Base-by-base conservation (phyloP, 2,888 invertebrate species). In the Cistogaster globosa region DNA sequence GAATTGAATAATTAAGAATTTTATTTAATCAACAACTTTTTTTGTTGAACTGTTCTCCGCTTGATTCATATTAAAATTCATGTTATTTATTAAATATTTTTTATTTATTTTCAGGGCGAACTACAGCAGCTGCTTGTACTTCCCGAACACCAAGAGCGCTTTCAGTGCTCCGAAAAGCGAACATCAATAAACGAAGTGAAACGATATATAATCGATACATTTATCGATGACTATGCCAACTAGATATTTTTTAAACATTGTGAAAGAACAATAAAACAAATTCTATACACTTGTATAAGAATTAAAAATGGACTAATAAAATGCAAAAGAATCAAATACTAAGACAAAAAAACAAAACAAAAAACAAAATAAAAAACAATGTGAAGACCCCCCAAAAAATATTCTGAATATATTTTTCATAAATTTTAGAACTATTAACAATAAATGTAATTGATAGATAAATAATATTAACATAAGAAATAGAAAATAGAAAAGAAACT, bases 161-260 rank as follows among this genome's bases (percentile, higher is more conserved):
- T 90, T 75, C 93, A 93, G 87, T 93, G 93, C 87, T 92, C 92
- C 65, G 91, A 89, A 38, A 90, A 91, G 71, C 89, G 92, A 62
- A 92, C 90, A 78, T 91, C 92, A 51, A 92, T 92, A 87, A 92
- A 92, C 87, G 92, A 92, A 89, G 92, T 92, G 38, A 92, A 92
- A 88, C 91, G 92, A 63, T 92, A 92, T 75, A 92, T 92, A 72
- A 92, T 92, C 86, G 92, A 92, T 87, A 92, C 92, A 83, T 92
- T 92, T 86, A 92, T 92, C 86, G 92, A 91, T 88, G 92, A 92
- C 87, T 92, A 92, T 83, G 90, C 89, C 86, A 92, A 92, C 88
- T 92, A 90, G 87, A 80, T 76, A 65, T 32, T 16, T 53, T 18
- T 42, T 11, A 60, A 42, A 68, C 20, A 53, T 75, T 82, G 81